These are phyloP conservation scores for Rhagologus leucostigma DNA, from an alignment of 2,113 vertebrate species.

Conservation along the genomic window DNA sequence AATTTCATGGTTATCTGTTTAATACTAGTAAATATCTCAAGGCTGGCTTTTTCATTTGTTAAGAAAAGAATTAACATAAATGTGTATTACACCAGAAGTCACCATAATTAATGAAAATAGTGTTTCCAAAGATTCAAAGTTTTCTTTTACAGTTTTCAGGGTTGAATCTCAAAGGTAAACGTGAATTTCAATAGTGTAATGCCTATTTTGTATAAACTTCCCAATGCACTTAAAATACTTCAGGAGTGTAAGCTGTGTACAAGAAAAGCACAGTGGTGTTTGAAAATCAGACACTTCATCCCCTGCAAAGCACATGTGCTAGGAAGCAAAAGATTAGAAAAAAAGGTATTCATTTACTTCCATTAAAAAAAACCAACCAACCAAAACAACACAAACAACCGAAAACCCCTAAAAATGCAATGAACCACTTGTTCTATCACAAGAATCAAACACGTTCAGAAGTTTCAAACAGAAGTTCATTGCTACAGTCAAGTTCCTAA, in stretches of 20 bases:
- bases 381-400: not conserved
- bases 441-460: not conserved
- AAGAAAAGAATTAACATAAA: not conserved
- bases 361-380: not conserved
- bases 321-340: not conserved
- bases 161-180: not conserved
- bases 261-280: not conserved
- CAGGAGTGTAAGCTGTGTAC: not conserved
- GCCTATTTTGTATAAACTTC: not conserved
- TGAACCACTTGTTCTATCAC: not conserved
- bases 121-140: not conserved
- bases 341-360: not conserved
- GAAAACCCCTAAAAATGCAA: not conserved
- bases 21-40: not conserved
- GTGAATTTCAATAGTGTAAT: not conserved
- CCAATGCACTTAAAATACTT: not conserved
- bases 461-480: not conserved
- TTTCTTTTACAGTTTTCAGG: not conserved
- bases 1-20: conserved; percentile 3
- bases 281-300: not conserved
- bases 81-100: not conserved
- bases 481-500: not conserved
- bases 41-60: not conserved
- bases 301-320: not conserved
- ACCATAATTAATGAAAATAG: not conserved